These are phyloP conservation scores for Panagrolaimus sp. DNA, from an alignment of 1,140 invertebrate genomes.

Conservation along the genomic window DNA sequence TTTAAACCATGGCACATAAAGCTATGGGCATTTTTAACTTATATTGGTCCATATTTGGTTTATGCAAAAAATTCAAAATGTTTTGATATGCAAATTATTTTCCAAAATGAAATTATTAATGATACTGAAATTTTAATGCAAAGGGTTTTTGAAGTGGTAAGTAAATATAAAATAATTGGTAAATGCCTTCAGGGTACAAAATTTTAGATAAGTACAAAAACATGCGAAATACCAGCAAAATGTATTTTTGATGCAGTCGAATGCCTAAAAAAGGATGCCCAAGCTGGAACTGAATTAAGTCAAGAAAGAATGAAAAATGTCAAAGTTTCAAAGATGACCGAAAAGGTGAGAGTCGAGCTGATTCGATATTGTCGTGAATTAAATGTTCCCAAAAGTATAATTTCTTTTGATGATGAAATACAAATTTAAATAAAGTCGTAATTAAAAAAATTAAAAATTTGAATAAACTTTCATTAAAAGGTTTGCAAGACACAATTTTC, in stretches of 20 bases:
- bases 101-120: neutral
- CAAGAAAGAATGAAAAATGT: neutral
- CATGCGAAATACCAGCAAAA: neutral
- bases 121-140: neutral
- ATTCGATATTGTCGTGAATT: no score
- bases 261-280: neutral
- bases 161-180: neutral
- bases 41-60: neutral
- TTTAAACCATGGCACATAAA: neutral
- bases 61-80: neutral
- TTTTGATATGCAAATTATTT: neutral
- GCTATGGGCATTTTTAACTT: neutral
- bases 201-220: neutral
- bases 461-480: no score
- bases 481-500: no score
- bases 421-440: no score
- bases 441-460: no score
- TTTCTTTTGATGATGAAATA: no score
- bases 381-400: no score
- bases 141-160: neutral
- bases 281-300: neutral
- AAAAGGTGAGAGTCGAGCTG: no score
- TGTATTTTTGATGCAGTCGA: neutral
- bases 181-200: neutral
- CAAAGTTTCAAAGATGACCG: neutral